Conservation (phyloP, 2,113 vertebrate species). For the Stictonetta naevosa region DNA sequence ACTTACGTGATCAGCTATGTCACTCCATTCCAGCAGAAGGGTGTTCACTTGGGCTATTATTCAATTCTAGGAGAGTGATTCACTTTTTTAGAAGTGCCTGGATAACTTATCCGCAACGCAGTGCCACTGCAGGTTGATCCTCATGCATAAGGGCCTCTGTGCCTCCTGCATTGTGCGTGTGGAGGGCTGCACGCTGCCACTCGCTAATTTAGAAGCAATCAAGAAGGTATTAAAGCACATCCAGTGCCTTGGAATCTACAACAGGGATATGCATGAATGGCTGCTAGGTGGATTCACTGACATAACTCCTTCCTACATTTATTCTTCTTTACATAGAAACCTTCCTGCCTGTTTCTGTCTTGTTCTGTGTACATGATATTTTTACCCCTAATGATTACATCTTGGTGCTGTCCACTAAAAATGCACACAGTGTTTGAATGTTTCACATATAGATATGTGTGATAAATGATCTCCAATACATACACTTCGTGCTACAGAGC, state of each 20-base stretch:
- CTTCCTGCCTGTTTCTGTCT: not conserved
- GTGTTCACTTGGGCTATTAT: not conserved
- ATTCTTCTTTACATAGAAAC: not conserved
- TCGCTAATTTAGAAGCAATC: not conserved
- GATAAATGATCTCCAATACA: not conserved
- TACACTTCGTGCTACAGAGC: not conserved
- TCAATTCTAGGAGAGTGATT: not conserved
- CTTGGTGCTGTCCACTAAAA: not conserved
- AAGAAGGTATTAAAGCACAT: not conserved
- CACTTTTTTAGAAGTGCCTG: not conserved
- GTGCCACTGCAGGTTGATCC: not conserved
- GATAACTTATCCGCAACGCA: not conserved
- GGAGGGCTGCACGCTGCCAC: not conserved
- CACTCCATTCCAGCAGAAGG: not conserved
- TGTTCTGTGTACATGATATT: not conserved
- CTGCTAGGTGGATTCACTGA: not conserved
- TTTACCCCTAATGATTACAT: not conserved
- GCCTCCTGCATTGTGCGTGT: not conserved
- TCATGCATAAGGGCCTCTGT: not conserved
- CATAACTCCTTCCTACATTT: not conserved
- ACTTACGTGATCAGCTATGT: not conserved
- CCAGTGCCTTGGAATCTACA: not conserved
- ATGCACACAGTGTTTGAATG: not conserved
- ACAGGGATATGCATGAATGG: not conserved
- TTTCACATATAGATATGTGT: not conserved